Evolutionary conservation across 2,888 invertebrate species (phyloP), one percentile per base, ranked within the genome.

Genomic region (Acanthosepion pharaonis): DNA sequence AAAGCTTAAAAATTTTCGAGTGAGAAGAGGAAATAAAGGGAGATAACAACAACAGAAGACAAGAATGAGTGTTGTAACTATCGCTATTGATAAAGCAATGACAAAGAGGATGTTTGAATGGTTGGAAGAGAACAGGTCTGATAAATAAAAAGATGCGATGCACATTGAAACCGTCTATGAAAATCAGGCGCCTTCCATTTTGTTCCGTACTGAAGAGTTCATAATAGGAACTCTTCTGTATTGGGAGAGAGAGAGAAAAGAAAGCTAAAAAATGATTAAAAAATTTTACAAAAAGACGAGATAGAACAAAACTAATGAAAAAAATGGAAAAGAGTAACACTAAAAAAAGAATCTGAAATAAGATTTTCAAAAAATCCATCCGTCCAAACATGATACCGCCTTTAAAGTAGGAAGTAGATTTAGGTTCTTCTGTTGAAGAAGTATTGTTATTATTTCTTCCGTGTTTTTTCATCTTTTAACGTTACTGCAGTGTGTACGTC

Each of bases 51-150:
- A 78, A 78, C 15, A 78, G n/a, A 78, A n/a, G 78, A n/a, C 18
- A 78, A n/a, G n/a, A 78, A 78, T n/a, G 78, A 78, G 78, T 78
- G n/a, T 33, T 78, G n/a, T 11, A 78, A 78, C 15, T 78, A 15
- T 78, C 78, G 78, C 78, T 78, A 78, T 78, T 78, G n/a, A 78
- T 78, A 78, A 78, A 78, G 78, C 78, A 78, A 78, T 8, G 78
- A 78, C 78, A 78, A 78, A 33, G 78, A 78, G 78, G 78, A n/a
- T 78, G 78, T 78, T 78, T 78, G 78, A 78, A 78, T 78, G n/a
- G 78, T n/a, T 78, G 78, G 78, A 78, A 78, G 78, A 78, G 78
- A 78, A 78, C 78, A 78, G 78, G n/a, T n/a, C 78, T 78, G 78
- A 78, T 78, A 78, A 78, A 78, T 78, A 78, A 78, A n/a, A 78